These are phyloP conservation scores for Torymus tubicola DNA, from an alignment of 2,888 invertebrate species.

Conservation along the genomic window DNA sequence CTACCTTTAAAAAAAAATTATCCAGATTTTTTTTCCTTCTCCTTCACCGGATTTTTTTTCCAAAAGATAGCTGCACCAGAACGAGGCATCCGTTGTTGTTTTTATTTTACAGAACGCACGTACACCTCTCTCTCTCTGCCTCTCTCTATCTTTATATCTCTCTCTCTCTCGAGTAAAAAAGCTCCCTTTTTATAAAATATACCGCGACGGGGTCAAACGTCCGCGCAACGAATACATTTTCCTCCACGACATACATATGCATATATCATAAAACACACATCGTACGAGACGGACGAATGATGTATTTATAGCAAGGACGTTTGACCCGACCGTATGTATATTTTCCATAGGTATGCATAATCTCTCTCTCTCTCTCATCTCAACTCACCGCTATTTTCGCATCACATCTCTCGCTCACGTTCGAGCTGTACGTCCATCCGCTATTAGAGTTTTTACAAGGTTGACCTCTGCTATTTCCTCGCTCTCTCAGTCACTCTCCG, in stretches of 20 bases:
- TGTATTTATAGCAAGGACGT: slow-evolving; percentile 32
- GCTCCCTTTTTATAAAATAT: slow-evolving; percentile 25
- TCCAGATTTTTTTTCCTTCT: too few relatives aligned
- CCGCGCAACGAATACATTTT: slow-evolving; percentile 23
- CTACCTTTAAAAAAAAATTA: neutral
- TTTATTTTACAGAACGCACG: neutral
- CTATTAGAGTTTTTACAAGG: slow-evolving; percentile 48
- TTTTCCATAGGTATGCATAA: too few relatives aligned
- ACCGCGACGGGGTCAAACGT: slow-evolving; percentile 23
- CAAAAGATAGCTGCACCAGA: too few relatives aligned
- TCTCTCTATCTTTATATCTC: neutral
- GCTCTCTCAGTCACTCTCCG: slow-evolving; percentile 18
- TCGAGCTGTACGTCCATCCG: slow-evolving; percentile 44
- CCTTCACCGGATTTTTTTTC: too few relatives aligned
- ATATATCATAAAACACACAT: neutral
- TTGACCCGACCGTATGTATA: slow-evolving; percentile 29
- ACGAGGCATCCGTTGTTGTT: too few relatives aligned
- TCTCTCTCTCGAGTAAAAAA: slow-evolving; percentile 37
- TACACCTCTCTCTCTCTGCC: neutral
- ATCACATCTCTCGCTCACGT: slow-evolving; percentile 30
- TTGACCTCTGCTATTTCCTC: slow-evolving; percentile 32
- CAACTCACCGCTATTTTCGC: slow-evolving; percentile 21
- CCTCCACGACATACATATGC: neutral
- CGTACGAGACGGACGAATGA: slow-evolving; percentile 16
- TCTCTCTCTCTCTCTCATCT: neutral